Conservation (phyloP, 2,888 invertebrate species). For the Dynastes maya region DNA sequence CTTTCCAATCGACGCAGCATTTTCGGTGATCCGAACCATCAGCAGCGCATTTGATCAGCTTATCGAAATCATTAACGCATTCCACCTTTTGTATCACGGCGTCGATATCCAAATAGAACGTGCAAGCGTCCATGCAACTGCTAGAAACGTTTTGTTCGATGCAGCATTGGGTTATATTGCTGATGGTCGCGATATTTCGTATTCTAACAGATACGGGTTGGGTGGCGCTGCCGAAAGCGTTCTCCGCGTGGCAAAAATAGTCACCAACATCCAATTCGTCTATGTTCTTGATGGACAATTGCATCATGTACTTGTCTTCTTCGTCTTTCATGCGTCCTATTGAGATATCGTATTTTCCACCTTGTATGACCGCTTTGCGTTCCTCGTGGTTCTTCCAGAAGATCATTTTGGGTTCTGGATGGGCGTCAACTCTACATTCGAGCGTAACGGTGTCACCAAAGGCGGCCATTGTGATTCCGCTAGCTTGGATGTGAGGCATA, state of each 20-base stretch:
- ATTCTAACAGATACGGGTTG: slow-evolving; percentile 83
- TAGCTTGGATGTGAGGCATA: slow-evolving; percentile 83
- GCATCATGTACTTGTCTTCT: slow-evolving; percentile 82
- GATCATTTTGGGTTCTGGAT: slow-evolving; percentile 85
- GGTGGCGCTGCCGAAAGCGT: slow-evolving; percentile 83
- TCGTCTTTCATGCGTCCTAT: slow-evolving; percentile 77
- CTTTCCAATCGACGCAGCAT: slow-evolving; percentile 86
- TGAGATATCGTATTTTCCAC: slow-evolving; percentile 82
- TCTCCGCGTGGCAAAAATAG: slow-evolving; percentile 90
- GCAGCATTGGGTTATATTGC: slow-evolving; percentile 88
- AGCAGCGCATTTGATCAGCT: slow-evolving; percentile 89
- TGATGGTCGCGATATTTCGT: slow-evolving; percentile 76
- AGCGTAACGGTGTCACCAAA: slow-evolving; percentile 84
- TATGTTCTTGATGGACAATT: slow-evolving; percentile 82
- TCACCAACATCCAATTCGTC: slow-evolving; percentile 82
- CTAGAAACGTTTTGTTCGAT: slow-evolving; percentile 84
- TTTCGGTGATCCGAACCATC: slow-evolving; percentile 87
- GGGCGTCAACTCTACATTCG: slow-evolving; percentile 84
- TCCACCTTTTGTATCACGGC: slow-evolving; percentile 86
- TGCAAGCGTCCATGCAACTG: slow-evolving; percentile 87
- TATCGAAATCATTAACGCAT: slow-evolving; percentile 88
- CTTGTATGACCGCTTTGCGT: slow-evolving; percentile 83
- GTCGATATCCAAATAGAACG: slow-evolving; percentile 87
- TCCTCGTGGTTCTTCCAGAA: slow-evolving; percentile 88
- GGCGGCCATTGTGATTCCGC: slow-evolving; percentile 84